Base-by-base conservation (phyloP, 30 jellyfish, hydroid and myxozoan species). In the Cassiopea andromeda region DNA sequence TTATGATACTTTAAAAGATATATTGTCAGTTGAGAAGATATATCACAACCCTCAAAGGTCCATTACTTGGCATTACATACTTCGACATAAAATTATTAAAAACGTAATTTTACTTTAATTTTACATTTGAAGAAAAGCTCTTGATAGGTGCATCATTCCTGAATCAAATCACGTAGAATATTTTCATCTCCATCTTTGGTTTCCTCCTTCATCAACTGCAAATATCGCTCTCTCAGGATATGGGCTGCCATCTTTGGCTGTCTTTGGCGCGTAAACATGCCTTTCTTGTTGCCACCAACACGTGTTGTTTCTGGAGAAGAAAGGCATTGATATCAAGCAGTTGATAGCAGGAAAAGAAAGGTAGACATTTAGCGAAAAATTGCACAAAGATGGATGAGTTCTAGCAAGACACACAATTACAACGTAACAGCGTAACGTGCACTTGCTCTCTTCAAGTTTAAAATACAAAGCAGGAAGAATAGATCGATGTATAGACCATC, bases 181-280 rank as follows among this genome's bases (percentile, higher is more conserved):
- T 89, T 85, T 44, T 80, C 83, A 60, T 89, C 92, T 83, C 79
- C 69, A 38, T 60, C 79, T 6, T 89, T 61, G 13, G 88, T 7
- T 8, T 89, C 96, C 18, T 80, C 92, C 60, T 89, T 89, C 46
- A 60, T 60, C n/a, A 92, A 69, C 59, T 78, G 73, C 60, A 81
- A 80, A 94, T 96, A 96, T 16, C 99, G 92, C 50, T 92, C 97
- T 46, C 99, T 80, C 73, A 96, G 49, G 48, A 81, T 88, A 71
- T 91, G 93, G 7, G 99, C 99, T 16, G 97, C 97, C 91, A 80
- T 79, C 69, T 96, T 96, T 14, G 99, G 99, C 60, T 91, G 99
- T 44, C 99, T 87, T n/a, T 92, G 80, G 19, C 99, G 89, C 49
- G 99, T 96, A 18, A 96, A 96, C 64, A 96, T 85, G 7, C 99